Evolutionary conservation across 1,140 invertebrate genomes (phyloP).

Genomic region (Sycophaga agraensis): DNA sequence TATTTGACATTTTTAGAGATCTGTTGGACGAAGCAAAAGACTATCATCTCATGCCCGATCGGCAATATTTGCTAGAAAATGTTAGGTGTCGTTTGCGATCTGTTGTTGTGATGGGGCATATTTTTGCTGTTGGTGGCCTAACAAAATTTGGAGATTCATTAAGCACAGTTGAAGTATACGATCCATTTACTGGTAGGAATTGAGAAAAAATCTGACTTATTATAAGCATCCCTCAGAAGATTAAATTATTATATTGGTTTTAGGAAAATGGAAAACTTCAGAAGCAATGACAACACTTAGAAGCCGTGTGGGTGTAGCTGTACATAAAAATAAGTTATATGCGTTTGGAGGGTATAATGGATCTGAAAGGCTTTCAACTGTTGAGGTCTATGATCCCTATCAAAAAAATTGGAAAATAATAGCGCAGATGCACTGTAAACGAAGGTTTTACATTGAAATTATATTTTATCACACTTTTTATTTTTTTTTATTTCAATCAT

Average conservation of each 20-base stretch:
- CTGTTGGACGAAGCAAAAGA: slow-evolving; percentile 82
- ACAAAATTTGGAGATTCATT: slow-evolving; percentile 84
- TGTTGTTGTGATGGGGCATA: slow-evolving; percentile 74
- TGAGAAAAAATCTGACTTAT: too few species aligned
- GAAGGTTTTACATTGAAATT: slow-evolving; percentile 61
- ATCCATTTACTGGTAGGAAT: slow-evolving; percentile 62
- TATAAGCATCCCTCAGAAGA: too few species aligned
- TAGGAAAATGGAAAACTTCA: slow-evolving; percentile 73
- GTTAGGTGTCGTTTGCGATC: slow-evolving; percentile 77
- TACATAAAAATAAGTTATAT: slow-evolving; percentile 73
- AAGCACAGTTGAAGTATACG: slow-evolving; percentile 84
- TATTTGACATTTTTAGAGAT: slow-evolving; percentile 60
- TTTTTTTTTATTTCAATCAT: background rate
- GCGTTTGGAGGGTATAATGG: slow-evolving; percentile 83
- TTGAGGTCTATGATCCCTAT: slow-evolving; percentile 81
- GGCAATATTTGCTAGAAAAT: slow-evolving; percentile 73
- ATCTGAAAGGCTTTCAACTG: slow-evolving; percentile 75
- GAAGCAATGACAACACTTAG: slow-evolving; percentile 81
- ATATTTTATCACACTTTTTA: background rate
- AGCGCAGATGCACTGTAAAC: slow-evolving; percentile 79
- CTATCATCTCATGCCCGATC: slow-evolving; percentile 83
- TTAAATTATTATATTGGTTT: too few species aligned
- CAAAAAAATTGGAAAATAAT: slow-evolving; percentile 77
- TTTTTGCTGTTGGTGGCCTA: slow-evolving; percentile 86
- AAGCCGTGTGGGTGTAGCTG: slow-evolving; percentile 83